phyloP scores from a whole-genome alignment of 2,113 vertebrate species.

The Tautogolabrus adspersus region DNA sequence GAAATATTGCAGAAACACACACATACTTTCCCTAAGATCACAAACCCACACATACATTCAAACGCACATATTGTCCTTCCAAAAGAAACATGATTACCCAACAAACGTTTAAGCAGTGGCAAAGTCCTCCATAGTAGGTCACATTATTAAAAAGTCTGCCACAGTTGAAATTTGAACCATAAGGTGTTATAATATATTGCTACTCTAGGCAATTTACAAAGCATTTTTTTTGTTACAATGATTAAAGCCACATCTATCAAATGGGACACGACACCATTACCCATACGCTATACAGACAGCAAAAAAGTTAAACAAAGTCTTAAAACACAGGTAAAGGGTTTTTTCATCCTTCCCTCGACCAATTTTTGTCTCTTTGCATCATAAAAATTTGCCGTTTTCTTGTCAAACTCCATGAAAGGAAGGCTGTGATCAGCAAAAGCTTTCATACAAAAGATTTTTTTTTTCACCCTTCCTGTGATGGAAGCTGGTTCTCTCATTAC shows the following conservation, averaged over 20 bases:
- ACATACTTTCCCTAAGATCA: conserved; percentile 45
- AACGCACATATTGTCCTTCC: conserved; percentile 86
- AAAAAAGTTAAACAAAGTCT: conserved; percentile 63
- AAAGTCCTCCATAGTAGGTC: conserved; percentile 88
- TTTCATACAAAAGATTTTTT: conserved; percentile 68
- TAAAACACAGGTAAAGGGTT: conserved; percentile 70
- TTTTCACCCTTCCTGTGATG: conserved; percentile 60
- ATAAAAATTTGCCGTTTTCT: conserved; percentile 66
- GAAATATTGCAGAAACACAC: conserved; percentile 15
- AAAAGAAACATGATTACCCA: conserved; percentile 89
- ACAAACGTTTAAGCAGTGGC: conserved; percentile 89
- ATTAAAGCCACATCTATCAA: conserved; percentile 96
- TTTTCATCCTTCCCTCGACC: conserved; percentile 27
- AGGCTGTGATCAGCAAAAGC: conserved; percentile 76
- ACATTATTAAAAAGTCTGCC: conserved; percentile 92
- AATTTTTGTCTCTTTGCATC: conserved; percentile 71
- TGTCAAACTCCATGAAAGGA: conserved; percentile 73
- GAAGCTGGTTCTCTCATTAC: conserved; percentile 77
- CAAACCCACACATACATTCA: conserved; percentile 34
- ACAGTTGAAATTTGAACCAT: conserved; percentile 93
- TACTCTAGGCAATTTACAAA: conserved; percentile 98
- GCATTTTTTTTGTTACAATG: conserved; percentile 88
- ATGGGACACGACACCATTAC: conserved; percentile 95
- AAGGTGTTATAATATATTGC: conserved; percentile 95
- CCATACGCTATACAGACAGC: conserved; percentile 88